Conservation (phyloP, 2,888 invertebrate genomes). For the Lingula anatina region DNA sequence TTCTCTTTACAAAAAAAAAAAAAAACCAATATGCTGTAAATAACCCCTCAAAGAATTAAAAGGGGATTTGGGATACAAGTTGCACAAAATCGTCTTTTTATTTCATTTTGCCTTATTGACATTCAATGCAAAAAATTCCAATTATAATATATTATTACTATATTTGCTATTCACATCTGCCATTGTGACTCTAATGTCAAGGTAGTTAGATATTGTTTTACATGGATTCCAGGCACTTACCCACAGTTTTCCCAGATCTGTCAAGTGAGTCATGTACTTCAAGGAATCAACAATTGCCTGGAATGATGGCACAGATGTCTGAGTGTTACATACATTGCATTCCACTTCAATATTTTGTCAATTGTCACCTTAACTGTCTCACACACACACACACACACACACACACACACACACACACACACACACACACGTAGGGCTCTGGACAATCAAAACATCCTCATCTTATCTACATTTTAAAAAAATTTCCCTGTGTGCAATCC, state of each 20-base stretch:
- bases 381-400: too few relatives aligned
- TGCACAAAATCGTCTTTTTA: not conserved
- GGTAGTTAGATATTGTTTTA: not conserved
- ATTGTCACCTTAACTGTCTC: too few relatives aligned
- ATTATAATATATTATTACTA: constrained; percentile 7
- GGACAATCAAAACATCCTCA: too few relatives aligned
- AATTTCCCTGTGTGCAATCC: too few relatives aligned
- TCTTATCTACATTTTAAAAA: too few relatives aligned
- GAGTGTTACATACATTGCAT: not conserved
- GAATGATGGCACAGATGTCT: too few relatives aligned
- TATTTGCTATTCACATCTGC: too few relatives aligned
- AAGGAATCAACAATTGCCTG: constrained; percentile 71
- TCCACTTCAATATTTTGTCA: not conserved
- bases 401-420: too few relatives aligned
- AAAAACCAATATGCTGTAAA: not conserved
- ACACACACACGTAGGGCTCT: too few relatives aligned
- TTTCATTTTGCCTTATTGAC: not conserved
- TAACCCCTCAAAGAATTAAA: not conserved
- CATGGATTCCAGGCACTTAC: constrained; percentile 54
- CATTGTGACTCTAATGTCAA: too few relatives aligned
- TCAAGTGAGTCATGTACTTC: constrained; percentile 71
- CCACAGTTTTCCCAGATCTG: constrained; percentile 88
- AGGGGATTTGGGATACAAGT: not conserved
- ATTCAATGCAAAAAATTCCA: not conserved
- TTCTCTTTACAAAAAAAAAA: too few relatives aligned